These are phyloP conservation scores for Andrena camellia DNA, from an alignment of 2,888 invertebrate genomes.

Conservation along the genomic window DNA sequence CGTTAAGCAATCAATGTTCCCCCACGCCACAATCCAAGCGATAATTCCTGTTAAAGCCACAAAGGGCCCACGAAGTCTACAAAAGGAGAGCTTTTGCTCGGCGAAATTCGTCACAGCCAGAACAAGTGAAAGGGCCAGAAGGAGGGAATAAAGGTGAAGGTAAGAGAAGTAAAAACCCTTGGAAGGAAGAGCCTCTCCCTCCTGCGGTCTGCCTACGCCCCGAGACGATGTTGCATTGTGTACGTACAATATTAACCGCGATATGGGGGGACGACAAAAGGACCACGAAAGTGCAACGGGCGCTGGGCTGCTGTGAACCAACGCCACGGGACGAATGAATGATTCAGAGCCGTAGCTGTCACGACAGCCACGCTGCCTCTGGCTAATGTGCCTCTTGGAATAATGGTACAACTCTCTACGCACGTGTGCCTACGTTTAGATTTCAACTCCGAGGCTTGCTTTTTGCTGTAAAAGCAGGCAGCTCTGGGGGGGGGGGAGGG, in stretches of 20 bases:
- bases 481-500: neutral
- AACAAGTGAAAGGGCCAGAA: conserved; percentile 38
- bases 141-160: conserved; percentile 24
- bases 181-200: conserved; percentile 53
- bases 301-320: conserved; percentile 41
- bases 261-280: conserved; percentile 71
- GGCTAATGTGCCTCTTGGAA: conserved; percentile 50
- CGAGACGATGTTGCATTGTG: conserved; percentile 71
- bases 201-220: conserved; percentile 70
- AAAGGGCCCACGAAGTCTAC: conserved; percentile 1
- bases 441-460: conserved; percentile 26
- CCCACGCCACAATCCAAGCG: neutral
- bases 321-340: conserved; percentile 71
- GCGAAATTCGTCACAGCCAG: conserved; percentile 51
- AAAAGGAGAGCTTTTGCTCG: conserved; percentile 1
- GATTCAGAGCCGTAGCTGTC: conserved; percentile 70
- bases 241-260: conserved; percentile 74
- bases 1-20: neutral
- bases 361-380: conserved; percentile 54
- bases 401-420: conserved; percentile 27
- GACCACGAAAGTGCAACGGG: conserved; percentile 56
- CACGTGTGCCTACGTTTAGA: conserved; percentile 27
- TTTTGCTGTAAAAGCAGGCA: conserved; percentile 19
- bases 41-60: neutral
- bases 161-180: conserved; percentile 23